Percentiles rank a stretch among this genome's conserved stretches.
Evolutionary conservation across 1,140 invertebrate genomes (phyloP).

Genomic region (Copidosoma floridanum): DNA sequence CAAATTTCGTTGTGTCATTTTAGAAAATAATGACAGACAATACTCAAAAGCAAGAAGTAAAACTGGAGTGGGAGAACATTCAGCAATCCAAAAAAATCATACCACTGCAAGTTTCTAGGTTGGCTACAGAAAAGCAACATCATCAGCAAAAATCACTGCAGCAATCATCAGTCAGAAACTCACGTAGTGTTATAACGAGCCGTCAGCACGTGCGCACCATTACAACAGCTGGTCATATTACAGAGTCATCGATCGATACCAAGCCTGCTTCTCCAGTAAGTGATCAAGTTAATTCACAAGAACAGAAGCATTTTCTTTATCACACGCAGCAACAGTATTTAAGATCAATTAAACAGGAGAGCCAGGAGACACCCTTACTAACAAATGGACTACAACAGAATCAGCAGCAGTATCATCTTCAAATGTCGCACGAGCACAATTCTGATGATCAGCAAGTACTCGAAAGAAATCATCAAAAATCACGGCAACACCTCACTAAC

Average conservation of each 20-base stretch:
- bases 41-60: constrained; percentile 48
- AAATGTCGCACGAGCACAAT: constrained; percentile 39
- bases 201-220: constrained; percentile 61
- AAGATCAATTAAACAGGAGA: constrained; percentile 32
- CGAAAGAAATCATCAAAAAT: constrained; percentile 29
- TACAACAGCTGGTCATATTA: constrained; percentile 62
- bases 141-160: constrained; percentile 25
- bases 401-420: constrained; percentile 38
- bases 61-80: constrained; percentile 51
- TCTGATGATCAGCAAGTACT: constrained; percentile 38
- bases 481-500: constrained; percentile 47
- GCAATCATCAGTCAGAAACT: constrained; percentile 28
- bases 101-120: no score
- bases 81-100: constrained; percentile 37
- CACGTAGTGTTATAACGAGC: constrained; percentile 58
- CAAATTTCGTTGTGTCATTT: constrained; percentile 22
- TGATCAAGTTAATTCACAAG: constrained; percentile 25
- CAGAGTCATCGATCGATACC: constrained; percentile 50
- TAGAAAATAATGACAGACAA: constrained; percentile 53
- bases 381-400: background rate
- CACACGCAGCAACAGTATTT: constrained; percentile 29
- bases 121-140: background rate
- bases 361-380: constrained; percentile 10
- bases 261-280: constrained; percentile 43
- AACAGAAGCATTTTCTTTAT: constrained; percentile 37